Conservation (phyloP, 1,140 invertebrate genomes). For the Elymnias hypermnestra region DNA sequence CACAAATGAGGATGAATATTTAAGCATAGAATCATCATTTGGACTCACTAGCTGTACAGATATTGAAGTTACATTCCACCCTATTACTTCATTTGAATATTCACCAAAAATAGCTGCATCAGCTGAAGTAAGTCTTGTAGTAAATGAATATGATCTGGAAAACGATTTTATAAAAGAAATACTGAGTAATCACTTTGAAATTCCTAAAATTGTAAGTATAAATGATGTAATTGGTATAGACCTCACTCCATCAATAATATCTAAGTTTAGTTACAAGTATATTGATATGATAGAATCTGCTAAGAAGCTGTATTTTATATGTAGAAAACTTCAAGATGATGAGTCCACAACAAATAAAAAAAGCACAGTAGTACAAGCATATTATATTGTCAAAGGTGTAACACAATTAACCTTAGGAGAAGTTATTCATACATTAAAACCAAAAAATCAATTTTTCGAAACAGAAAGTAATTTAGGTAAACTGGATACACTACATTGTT, state of each 20-base stretch:
- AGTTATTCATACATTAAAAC: slow-evolving; percentile 55
- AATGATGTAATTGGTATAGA: slow-evolving; percentile 67
- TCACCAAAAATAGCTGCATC: slow-evolving; percentile 56
- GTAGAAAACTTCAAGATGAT: slow-evolving; percentile 44
- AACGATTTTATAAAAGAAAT: slow-evolving; percentile 68
- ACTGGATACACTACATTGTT: slow-evolving; percentile 30
- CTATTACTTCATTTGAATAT: slow-evolving; percentile 46
- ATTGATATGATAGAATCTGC: slow-evolving; percentile 53
- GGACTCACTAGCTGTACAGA: slow-evolving; percentile 31
- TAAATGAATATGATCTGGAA: slow-evolving; percentile 58
- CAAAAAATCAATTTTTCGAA: slow-evolving; percentile 47
- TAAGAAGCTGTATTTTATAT: slow-evolving; percentile 63
- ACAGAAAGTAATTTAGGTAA: slow-evolving; percentile 11
- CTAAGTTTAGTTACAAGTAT: slow-evolving; percentile 65
- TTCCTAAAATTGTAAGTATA: slow-evolving; percentile 56
- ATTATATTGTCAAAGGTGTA: slow-evolving; percentile 64
- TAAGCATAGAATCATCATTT: slow-evolving; percentile 47
- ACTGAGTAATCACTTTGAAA: slow-evolving; percentile 64
- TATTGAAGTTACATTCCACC: slow-evolving; percentile 45
- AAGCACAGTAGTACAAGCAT: slow-evolving; percentile 39
- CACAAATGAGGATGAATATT: slow-evolving; percentile 50
- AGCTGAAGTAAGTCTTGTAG: slow-evolving; percentile 53
- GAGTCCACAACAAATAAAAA: slow-evolving; percentile 9
- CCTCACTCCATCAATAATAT: slow-evolving; percentile 47
- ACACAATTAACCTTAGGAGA: slow-evolving; percentile 65